These are phyloP conservation scores for Aspidiotus destructor DNA, from an alignment of 2,888 invertebrate species.

Conservation along the genomic window DNA sequence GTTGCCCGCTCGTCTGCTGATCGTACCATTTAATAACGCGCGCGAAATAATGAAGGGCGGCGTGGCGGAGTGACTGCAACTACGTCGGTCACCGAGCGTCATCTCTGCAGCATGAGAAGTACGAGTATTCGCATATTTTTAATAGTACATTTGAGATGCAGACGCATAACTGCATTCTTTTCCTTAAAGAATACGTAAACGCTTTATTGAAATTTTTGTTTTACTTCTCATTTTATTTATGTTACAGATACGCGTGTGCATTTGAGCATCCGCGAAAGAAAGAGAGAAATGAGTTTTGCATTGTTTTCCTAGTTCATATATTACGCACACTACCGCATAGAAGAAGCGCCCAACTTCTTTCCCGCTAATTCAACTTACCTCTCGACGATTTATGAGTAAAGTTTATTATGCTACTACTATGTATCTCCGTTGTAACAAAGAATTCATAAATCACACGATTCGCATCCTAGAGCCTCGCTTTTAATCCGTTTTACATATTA, in stretches of 20 bases:
- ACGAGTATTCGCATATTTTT: slow-evolving; percentile 6
- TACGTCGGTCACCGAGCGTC: slow-evolving; percentile 22
- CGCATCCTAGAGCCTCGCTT: slow-evolving; percentile 27
- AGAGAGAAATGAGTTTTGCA: slow-evolving; percentile 8
- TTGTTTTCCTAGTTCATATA: slow-evolving; percentile 33
- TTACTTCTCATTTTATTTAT: slow-evolving; percentile 31
- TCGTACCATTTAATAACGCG: slow-evolving; percentile 15
- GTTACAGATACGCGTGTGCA: slow-evolving; percentile 31
- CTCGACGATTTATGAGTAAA: slow-evolving; percentile 30
- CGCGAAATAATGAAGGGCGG: slow-evolving; percentile 10
- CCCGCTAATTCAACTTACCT: slow-evolving; percentile 32
- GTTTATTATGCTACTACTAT: slow-evolving; percentile 19
- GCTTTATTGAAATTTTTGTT: slow-evolving; percentile 33
- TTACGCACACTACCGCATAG: slow-evolving; percentile 23
- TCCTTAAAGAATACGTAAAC: slow-evolving; percentile 32
- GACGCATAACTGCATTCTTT: slow-evolving; percentile 28
- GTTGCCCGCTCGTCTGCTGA: slow-evolving; percentile 1
- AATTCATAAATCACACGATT: slow-evolving; percentile 32
- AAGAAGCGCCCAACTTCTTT: slow-evolving; percentile 32
- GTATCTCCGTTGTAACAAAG: slow-evolving; percentile 28
- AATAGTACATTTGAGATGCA: slow-evolving; percentile 18
- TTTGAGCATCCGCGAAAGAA: slow-evolving; percentile 19
- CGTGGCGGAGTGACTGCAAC: slow-evolving; percentile 9
- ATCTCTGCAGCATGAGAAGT: slow-evolving; percentile 12
- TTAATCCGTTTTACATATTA: slow-evolving; percentile 30